Evolutionary conservation across 2,888 invertebrate species (phyloP).

Genomic region (Tipula confusa): DNA sequence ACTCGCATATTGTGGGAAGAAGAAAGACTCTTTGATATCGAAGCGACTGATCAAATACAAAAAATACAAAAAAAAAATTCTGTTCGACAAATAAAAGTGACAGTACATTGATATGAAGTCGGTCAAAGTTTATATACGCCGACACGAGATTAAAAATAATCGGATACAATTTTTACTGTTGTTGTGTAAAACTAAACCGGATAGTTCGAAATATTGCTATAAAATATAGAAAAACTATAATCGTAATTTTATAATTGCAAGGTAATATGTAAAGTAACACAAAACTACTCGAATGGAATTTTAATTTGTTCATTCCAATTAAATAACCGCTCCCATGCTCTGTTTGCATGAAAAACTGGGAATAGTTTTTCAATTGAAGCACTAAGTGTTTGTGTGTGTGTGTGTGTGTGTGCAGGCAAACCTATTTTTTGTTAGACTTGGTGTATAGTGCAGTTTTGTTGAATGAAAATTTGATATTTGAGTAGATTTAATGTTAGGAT

Average conservation of each 20-base stretch:
- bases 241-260: slow-evolving; percentile 7
- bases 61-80: no score
- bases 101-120: neutral
- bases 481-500: neutral
- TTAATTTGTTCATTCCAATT: neutral
- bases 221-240: neutral
- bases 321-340: neutral
- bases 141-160: no score
- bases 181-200: neutral
- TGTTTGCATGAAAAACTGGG: neutral
- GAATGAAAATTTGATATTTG: neutral
- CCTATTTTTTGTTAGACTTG: neutral
- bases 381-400: no score
- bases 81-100: neutral
- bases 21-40: neutral
- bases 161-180: no score
- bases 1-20: neutral
- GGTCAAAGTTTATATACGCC: neutral
- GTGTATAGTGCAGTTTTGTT: neutral
- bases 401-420: neutral
- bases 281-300: neutral
- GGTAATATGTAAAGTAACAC: slow-evolving; percentile 1
- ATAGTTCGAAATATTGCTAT: neutral
- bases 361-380: neutral
- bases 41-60: neutral